Conservation (phyloP, 2,113 vertebrate genomes). For the Lepus americanus region DNA sequence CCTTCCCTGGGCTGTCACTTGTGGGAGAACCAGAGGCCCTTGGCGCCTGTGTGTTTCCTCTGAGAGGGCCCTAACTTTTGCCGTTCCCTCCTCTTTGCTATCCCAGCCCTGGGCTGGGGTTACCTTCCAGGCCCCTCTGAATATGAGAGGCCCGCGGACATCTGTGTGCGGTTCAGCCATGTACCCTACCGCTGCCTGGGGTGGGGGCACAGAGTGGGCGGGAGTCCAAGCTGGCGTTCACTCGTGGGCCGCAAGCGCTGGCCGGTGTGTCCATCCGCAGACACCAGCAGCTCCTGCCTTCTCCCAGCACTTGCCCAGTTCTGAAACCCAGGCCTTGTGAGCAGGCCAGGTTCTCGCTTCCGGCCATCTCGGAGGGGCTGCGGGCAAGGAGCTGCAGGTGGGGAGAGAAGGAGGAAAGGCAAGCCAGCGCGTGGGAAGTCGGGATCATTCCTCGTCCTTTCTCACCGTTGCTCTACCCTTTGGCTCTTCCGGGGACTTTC, state of each 20-base stretch:
- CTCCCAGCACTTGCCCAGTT: background rate
- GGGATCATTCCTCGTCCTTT: background rate
- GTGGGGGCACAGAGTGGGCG: background rate
- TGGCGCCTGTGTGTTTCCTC: background rate
- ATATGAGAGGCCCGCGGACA: background rate
- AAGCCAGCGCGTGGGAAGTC: background rate
- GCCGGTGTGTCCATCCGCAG: background rate
- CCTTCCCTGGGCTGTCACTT: background rate
- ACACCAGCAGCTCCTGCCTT: background rate
- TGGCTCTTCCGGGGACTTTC: background rate
- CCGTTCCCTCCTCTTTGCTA: background rate
- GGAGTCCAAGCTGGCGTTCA: background rate
- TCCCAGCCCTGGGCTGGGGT: background rate
- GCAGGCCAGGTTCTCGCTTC: too few species aligned
- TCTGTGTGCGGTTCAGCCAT: background rate
- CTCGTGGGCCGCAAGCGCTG: background rate
- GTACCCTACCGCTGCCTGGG: background rate
- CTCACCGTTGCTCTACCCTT: background rate
- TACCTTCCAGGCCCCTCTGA: background rate
- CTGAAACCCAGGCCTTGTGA: background rate
- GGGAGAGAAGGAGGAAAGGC: background rate
- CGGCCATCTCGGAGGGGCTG: background rate
- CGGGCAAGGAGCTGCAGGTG: fast-evolving
- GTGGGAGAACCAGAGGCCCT: too few species aligned
- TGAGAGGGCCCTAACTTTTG: background rate